A percentile compares a stretch with the other conserved stretches of the same genome.
Conservation (phyloP, 2,888 invertebrate species). For the Drosophila testacea region DNA sequence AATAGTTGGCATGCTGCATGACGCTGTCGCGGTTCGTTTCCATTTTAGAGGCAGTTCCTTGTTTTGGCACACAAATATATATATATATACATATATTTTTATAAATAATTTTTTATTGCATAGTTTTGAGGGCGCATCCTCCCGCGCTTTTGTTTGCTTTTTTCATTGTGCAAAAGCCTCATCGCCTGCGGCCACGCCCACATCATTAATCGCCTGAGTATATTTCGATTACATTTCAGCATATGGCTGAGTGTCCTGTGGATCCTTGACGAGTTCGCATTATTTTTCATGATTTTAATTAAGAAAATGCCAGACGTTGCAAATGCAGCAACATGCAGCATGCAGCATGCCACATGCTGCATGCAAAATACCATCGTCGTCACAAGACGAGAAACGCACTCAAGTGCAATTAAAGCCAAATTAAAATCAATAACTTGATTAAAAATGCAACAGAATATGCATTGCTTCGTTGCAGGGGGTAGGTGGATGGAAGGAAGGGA, state of each 20-base stretch:
- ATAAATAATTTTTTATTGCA: constrained; percentile 52
- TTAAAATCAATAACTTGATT: constrained; percentile 79
- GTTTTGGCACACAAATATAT: constrained; percentile 31
- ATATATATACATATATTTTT: constrained; percentile 6
- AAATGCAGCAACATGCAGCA: constrained; percentile 34
- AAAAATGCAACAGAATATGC: constrained; percentile 48
- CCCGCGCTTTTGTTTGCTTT: constrained; percentile 24
- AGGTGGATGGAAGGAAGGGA: background rate
- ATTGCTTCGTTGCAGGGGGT: background rate
- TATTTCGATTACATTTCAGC: constrained; percentile 50
- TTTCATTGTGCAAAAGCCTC: constrained; percentile 9
- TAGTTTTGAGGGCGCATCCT: constrained; percentile 8
- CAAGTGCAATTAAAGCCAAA: constrained; percentile 75
- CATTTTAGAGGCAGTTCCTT: constrained; percentile 13
- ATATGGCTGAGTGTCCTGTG: constrained; percentile 33
- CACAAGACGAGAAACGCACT: constrained; percentile 64
- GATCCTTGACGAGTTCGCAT: constrained; percentile 22
- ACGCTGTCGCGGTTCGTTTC: constrained; percentile 40
- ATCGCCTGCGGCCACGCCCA: constrained; percentile 7
- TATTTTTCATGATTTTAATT: constrained; percentile 68
- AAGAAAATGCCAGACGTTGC: constrained; percentile 60
- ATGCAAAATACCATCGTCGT: constrained; percentile 14
- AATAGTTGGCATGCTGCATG: constrained; percentile 64
- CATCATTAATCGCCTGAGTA: constrained; percentile 45
- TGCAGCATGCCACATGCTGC: constrained; percentile 23